Evolutionary conservation across 2,797 vertebrate genomes (phyloP).

Genomic region (Chiroxiphia lanceolata): DNA sequence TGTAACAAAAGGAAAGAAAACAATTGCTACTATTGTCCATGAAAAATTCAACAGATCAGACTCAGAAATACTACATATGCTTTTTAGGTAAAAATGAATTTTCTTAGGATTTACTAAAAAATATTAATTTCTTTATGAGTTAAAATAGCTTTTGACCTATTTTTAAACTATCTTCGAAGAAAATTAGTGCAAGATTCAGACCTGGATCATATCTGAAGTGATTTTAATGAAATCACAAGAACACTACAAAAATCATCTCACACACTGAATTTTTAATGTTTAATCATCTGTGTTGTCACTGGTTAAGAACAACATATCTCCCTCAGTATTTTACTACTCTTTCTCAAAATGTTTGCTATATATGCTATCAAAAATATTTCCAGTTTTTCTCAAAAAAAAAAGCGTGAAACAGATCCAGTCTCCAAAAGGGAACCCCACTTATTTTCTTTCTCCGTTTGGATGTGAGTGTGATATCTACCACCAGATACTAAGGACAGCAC

Average conservation of each 20-base stretch:
- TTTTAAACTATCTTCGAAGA: background rate
- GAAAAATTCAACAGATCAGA: background rate
- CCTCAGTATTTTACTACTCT: background rate
- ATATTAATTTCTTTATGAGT: background rate
- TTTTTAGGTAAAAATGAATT: background rate
- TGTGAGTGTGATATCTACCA: background rate
- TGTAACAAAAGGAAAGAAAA: background rate
- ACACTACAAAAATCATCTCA: background rate
- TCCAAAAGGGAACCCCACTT: background rate
- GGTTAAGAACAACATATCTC: background rate
- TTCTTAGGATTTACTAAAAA: background rate
- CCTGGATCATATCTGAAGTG: rapidly evolving
- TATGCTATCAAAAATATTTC: background rate
- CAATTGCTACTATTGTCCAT: rapidly evolving
- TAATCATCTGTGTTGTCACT: background rate
- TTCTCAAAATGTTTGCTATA: background rate
- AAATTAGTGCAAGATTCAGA: background rate
- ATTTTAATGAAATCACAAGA: background rate
- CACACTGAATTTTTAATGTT: background rate
- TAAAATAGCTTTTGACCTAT: background rate
- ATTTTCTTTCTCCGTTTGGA: background rate
- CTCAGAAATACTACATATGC: background rate
- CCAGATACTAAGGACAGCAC: background rate
- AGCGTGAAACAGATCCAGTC: background rate
- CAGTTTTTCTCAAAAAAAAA: background rate